Evolutionary conservation across 2,113 vertebrate species (phyloP).

Genomic region (Camelus bactrianus): DNA sequence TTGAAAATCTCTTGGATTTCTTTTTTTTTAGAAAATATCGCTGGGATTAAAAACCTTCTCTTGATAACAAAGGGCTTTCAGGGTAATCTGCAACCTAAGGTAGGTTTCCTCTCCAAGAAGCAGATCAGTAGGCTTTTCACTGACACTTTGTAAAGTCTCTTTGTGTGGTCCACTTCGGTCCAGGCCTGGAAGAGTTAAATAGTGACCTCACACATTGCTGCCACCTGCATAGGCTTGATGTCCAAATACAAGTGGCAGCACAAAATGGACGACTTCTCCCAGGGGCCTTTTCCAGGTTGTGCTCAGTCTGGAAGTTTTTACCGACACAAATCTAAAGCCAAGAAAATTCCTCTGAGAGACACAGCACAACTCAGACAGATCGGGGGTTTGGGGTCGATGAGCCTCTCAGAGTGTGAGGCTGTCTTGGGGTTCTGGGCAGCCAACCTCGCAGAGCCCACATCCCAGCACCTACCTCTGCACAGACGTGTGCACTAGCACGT

Average conservation of each 20-base stretch:
- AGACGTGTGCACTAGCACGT: background rate
- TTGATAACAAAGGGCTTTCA: background rate
- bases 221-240: background rate
- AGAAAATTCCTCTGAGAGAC: background rate
- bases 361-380: background rate
- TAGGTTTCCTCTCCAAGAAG: background rate
- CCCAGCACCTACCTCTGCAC: background rate
- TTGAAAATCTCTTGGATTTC: background rate
- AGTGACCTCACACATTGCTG: no score
- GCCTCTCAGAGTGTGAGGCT: rapidly evolving
- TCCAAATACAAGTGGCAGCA: background rate
- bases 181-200: rapidly evolving
- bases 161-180: no score
- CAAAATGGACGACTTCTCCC: background rate
- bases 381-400: rapidly evolving
- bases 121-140: background rate
- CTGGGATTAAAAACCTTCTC: background rate
- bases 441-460: background rate
- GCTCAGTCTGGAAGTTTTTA: background rate
- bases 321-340: background rate
- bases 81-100: background rate
- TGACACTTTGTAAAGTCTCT: background rate
- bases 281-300: background rate
- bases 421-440: background rate
- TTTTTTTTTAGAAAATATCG: background rate